Percentiles rank a stretch among this genome's conserved stretches.
Evolutionary conservation across 2,888 invertebrate species (phyloP).

Genomic region (Choreutis nemorana): DNA sequence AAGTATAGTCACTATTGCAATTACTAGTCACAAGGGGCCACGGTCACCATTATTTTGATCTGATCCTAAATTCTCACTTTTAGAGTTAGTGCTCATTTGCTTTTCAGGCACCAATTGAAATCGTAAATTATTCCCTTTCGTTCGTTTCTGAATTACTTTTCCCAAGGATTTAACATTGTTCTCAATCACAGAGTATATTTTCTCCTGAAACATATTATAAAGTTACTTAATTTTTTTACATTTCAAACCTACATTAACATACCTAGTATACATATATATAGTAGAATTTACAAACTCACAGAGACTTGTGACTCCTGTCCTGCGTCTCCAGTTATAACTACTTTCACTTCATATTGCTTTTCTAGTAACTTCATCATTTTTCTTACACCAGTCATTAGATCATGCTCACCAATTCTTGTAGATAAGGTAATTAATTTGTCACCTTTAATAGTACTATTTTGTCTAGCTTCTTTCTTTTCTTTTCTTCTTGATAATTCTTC

Average conservation of each 20-base stretch:
- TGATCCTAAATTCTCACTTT: conserved; percentile 14
- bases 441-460: conserved; percentile 54
- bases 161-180: conserved; percentile 51
- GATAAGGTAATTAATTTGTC: conserved; percentile 71
- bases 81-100: conserved; percentile 19
- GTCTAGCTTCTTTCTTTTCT: conserved; percentile 45
- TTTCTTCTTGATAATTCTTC: conserved; percentile 67
- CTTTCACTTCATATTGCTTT: conserved; percentile 72
- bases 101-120: conserved; percentile 68
- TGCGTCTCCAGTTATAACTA: conserved; percentile 60
- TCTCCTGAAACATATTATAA: conserved; percentile 61
- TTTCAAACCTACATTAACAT: neutral
- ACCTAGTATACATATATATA: neutral
- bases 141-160: conserved; percentile 70
- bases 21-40: conserved; percentile 52
- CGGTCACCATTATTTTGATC: conserved; percentile 21
- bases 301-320: conserved; percentile 21
- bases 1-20: conserved; percentile 25
- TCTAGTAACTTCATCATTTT: conserved; percentile 72
- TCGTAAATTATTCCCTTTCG: conserved; percentile 67
- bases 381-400: conserved; percentile 69
- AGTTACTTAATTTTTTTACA: too few species aligned
- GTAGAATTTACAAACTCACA: neutral
- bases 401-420: conserved; percentile 70
- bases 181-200: conserved; percentile 64